Percentiles rank a stretch among this genome's conserved stretches.
These are phyloP conservation scores for Chaetodon trifascialis DNA, from an alignment of 2,113 vertebrate genomes.

Conservation along the genomic window DNA sequence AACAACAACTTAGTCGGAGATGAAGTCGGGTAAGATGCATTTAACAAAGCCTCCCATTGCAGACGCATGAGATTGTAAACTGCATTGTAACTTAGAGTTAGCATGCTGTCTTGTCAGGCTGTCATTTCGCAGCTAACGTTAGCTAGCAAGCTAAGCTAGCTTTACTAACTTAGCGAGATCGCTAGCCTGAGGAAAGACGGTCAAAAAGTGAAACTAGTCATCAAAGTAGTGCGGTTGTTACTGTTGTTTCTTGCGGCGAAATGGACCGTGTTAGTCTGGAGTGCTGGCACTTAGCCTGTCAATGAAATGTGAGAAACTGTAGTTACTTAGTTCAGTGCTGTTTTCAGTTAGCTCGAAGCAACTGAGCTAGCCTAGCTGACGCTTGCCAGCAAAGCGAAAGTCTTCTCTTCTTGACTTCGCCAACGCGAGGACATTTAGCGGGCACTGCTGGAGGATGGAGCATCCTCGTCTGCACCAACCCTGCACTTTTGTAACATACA, in stretches of 20 bases:
- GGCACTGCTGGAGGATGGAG: constrained; percentile 72
- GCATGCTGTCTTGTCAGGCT: constrained; percentile 45
- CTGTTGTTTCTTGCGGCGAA: not conserved
- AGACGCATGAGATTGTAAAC: not conserved
- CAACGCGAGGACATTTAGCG: constrained; percentile 80
- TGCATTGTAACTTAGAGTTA: constrained; percentile 21
- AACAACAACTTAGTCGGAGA: constrained; percentile 94
- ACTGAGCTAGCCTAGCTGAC: constrained; percentile 66
- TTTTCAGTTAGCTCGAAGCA: constrained; percentile 64
- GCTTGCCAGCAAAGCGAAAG: constrained; percentile 67
- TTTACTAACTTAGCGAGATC: constrained; percentile 62
- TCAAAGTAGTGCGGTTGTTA: constrained; percentile 5
- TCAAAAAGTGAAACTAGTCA: constrained; percentile 67
- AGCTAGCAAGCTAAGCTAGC: constrained; percentile 73
- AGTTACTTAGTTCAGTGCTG: constrained; percentile 53
- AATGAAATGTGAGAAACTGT: not conserved
- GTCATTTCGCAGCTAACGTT: constrained; percentile 73
- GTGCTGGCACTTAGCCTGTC: not conserved
- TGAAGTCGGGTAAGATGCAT: constrained; percentile 92
- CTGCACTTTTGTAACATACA: not conserved
- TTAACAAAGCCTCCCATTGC: not conserved
- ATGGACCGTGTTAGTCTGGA: not conserved
- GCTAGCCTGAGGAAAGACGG: constrained; percentile 59
- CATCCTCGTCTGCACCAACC: constrained; percentile 38
- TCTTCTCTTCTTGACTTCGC: constrained; percentile 53